phyloP scores from a whole-genome alignment of 2,113 vertebrate genomes.

The Phyllostomus discolor region DNA sequence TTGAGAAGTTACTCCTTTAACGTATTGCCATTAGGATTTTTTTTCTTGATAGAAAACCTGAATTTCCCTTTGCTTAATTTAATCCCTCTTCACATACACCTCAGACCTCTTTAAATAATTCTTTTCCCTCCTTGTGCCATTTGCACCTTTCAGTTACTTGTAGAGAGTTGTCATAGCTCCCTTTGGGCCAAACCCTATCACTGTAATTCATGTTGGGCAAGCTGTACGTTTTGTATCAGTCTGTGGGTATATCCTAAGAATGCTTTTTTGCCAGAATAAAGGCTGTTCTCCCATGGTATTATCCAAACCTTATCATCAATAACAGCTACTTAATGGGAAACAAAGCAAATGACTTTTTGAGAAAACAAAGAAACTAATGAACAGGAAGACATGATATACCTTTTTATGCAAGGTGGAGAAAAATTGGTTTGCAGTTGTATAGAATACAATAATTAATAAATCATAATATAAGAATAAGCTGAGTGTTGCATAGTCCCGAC shows the following conservation, averaged over 20 bases:
- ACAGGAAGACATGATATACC: background rate
- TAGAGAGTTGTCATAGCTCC: conserved; percentile 67
- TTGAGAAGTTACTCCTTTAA: conserved; percentile 39
- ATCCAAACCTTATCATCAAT: conserved; percentile 66
- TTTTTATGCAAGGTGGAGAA: background rate
- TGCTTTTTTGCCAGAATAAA: conserved; percentile 53
- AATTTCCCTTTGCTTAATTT: conserved; percentile 75
- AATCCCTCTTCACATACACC: conserved; percentile 69
- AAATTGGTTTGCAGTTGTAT: no score
- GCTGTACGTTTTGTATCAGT: conserved; percentile 61
- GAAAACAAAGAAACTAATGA: conserved; percentile 37
- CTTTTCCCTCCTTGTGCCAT: conserved; percentile 70
- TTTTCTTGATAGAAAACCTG: conserved; percentile 68
- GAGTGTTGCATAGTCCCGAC: no score
- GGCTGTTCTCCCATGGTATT: conserved; percentile 51
- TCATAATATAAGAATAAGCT: no score
- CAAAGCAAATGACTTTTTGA: conserved; percentile 59
- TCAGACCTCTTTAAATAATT: conserved; percentile 76
- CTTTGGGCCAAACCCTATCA: conserved; percentile 70
- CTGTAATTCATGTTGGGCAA: conserved; percentile 72
- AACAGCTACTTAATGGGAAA: conserved; percentile 54
- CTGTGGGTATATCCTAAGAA: conserved; percentile 51
- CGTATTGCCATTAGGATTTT: conserved; percentile 64
- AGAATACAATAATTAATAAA: no score
- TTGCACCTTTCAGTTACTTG: conserved; percentile 73